phyloP scores from a whole-genome alignment of 2,888 invertebrate species.

The Leptura quadrifasciata region DNA sequence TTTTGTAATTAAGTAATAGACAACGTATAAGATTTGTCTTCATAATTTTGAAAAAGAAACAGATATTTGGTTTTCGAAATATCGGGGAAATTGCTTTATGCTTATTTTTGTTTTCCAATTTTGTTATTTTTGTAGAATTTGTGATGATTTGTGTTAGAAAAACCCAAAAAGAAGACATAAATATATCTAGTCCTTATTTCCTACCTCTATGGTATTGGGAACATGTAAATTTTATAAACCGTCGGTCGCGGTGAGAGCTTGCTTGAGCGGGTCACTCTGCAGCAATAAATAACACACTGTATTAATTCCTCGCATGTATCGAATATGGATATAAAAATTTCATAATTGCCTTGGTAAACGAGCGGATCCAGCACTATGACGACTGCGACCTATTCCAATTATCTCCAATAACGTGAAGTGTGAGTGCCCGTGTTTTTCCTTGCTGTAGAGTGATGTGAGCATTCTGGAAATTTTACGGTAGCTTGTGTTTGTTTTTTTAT shows the following conservation, averaged over 20 bases:
- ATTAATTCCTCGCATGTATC: slow-evolving; percentile 5
- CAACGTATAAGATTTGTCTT: no score
- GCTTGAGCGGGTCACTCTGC: no score
- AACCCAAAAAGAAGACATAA: no score
- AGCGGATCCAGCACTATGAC: slow-evolving; percentile 11
- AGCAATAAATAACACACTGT: neutral
- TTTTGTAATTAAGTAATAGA: no score
- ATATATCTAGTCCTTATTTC: neutral
- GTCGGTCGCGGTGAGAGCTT: neutral
- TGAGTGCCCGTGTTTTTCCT: slow-evolving; percentile 7
- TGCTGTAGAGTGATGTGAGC: neutral
- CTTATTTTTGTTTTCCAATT: no score
- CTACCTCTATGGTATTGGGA: neutral
- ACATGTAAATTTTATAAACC: neutral
- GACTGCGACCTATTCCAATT: slow-evolving; percentile 8
- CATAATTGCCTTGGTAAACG: slow-evolving; percentile 1
- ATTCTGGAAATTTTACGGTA: neutral
- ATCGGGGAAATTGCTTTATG: no score
- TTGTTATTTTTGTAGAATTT: no score
- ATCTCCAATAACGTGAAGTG: slow-evolving; percentile 11
- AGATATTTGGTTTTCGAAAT: no score
- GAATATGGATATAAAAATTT: slow-evolving; percentile 20
- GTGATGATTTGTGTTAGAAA: no score
- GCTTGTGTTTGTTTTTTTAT: no score
- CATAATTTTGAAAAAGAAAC: no score